A percentile compares a stretch with the other conserved stretches of the same genome.
Evolutionary conservation across 2,113 vertebrate genomes (phyloP).

Genomic region (Mobula birostris): DNA sequence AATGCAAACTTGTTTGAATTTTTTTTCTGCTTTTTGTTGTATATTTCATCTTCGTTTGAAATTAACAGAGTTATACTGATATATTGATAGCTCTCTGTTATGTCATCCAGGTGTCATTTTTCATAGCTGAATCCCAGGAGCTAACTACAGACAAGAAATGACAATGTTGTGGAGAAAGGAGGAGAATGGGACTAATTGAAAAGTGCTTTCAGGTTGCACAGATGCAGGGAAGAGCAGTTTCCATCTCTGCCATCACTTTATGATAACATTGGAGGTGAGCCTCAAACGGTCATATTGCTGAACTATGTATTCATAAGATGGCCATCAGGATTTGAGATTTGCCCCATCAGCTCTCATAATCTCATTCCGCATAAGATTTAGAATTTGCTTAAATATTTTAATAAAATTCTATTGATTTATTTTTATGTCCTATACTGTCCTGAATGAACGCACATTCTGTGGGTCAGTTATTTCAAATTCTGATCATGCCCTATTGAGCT

Average conservation of each 20-base stretch:
- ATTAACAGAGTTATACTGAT: not conserved
- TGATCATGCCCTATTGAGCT: conserved; percentile 40
- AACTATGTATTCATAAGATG: not conserved
- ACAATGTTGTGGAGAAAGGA: not conserved
- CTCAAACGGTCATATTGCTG: not conserved
- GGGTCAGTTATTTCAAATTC: not conserved
- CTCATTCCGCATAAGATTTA: not conserved
- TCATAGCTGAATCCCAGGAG: not conserved
- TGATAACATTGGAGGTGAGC: not conserved
- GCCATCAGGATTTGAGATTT: not conserved
- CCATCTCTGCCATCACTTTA: not conserved
- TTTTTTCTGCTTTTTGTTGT: not conserved
- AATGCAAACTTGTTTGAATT: not conserved
- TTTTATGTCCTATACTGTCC: not conserved
- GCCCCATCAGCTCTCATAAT: too few species aligned
- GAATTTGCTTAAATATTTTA: not conserved
- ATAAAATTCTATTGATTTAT: not conserved
- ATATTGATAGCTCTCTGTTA: not conserved
- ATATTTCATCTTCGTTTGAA: not conserved
- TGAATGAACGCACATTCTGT: not conserved
- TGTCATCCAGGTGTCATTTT: not conserved
- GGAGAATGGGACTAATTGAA: not conserved
- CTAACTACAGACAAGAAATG: not conserved
- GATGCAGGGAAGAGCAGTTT: not conserved
- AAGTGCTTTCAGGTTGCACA: not conserved